phyloP scores from a whole-genome alignment of 2,113 vertebrate genomes.

The Trichechus manatus region DNA sequence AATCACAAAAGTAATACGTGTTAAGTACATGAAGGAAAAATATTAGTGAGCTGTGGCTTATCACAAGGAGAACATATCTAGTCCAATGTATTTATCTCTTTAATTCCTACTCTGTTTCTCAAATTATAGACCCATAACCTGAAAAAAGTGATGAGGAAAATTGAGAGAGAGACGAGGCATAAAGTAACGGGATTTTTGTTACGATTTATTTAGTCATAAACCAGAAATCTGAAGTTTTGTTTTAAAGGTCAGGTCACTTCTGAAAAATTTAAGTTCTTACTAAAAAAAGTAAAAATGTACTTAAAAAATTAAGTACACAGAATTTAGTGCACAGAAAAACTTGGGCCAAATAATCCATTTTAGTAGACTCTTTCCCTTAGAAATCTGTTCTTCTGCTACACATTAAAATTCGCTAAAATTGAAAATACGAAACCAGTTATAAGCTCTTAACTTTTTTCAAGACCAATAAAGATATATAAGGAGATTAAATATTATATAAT shows the following conservation, averaged over 20 bases:
- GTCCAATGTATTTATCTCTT: background rate
- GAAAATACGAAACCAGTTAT: constrained; percentile 12
- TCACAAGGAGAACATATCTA: background rate
- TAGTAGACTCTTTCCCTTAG: background rate
- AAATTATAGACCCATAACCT: background rate
- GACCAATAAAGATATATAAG: background rate
- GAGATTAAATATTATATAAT: constrained; percentile 6
- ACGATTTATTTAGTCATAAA: background rate
- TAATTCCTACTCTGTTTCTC: background rate
- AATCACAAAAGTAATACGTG: background rate
- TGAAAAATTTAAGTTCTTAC: background rate
- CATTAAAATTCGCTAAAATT: constrained; percentile 9
- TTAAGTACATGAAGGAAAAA: background rate
- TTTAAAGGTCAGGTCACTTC: background rate
- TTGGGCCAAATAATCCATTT: constrained; percentile 4
- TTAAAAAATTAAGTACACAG: background rate
- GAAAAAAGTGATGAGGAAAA: background rate
- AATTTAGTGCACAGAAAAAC: background rate
- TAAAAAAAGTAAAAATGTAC: constrained; percentile 15
- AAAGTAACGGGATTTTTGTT: background rate
- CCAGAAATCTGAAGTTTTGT: background rate
- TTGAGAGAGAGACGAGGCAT: background rate
- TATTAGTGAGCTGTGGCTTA: background rate
- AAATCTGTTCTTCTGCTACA: background rate
- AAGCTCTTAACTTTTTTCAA: background rate